Percentiles rank a stretch among this genome's conserved stretches.
These are phyloP conservation scores for Indicator maculatus DNA, from an alignment of 2,113 vertebrate species.

Conservation along the genomic window DNA sequence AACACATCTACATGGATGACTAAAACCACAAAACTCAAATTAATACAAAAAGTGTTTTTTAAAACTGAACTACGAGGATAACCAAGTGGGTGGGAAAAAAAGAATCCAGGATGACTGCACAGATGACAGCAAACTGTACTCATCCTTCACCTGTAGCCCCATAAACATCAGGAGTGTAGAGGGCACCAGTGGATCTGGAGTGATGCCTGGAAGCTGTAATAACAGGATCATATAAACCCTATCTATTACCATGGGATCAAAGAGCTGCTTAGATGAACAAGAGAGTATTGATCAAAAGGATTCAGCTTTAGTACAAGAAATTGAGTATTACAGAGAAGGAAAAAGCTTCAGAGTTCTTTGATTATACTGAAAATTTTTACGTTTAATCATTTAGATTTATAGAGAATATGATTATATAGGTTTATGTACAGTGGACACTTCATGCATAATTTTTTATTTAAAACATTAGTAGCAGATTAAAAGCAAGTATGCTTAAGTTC, in stretches of 20 bases:
- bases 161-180: slow-evolving; percentile 91
- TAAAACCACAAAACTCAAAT: slow-evolving; percentile 58
- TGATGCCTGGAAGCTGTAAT: slow-evolving; percentile 97
- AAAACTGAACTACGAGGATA: slow-evolving; percentile 63
- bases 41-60: slow-evolving; percentile 46
- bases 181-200: slow-evolving; percentile 98
- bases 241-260: slow-evolving; percentile 77
- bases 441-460: slow-evolving; percentile 25
- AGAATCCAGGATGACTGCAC: slow-evolving; percentile 70
- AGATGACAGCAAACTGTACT: slow-evolving; percentile 81
- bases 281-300: neutral
- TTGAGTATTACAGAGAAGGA: neutral
- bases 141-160: slow-evolving; percentile 98
- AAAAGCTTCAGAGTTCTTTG: neutral
- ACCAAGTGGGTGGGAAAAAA: slow-evolving; percentile 53
- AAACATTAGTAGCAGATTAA: slow-evolving; percentile 11
- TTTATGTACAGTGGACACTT: neutral
- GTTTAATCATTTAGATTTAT: neutral
- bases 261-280: slow-evolving; percentile 48
- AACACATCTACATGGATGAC: slow-evolving; percentile 35
- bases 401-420: neutral
- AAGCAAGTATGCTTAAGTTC: neutral
- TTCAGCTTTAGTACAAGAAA: slow-evolving; percentile 6
- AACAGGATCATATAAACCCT: slow-evolving; percentile 85
- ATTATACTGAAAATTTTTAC: neutral